Evolutionary conservation across 2,888 invertebrate species (phyloP), one percentile per base, ranked within the genome.

Genomic region (Antheraea yamamai): DNA sequence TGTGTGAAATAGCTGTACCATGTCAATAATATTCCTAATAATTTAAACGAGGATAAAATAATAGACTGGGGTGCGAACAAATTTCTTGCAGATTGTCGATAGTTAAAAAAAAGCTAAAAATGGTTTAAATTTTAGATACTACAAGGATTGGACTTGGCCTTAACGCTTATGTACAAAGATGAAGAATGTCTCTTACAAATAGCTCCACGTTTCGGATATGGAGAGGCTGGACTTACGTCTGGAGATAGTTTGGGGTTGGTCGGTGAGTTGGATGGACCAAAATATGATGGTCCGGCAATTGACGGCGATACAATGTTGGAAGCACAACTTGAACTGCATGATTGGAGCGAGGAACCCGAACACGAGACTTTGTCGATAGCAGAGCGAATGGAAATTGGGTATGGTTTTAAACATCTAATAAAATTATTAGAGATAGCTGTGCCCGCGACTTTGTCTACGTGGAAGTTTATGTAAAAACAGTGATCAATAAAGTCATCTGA

Each of bases 151-250:
- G 99, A 99, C 90, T 95, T 99, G 91, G 96, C 97, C 26, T 89
- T 98, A 79, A 97, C 98, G 39, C 92, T 99, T 81, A 98, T 99
- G 98, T 96, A 97, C 86, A 95, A 96, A 83, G 97, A 97, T 0
- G 99, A 99, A 94, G 95, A 95, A 81, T 96, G 97, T 76, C 95
- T 96, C 80, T 89, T 99, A 72, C 95, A 96, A 86, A 94, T 98
- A 74, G 96, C 96, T 78, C 95, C 98, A 4, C 95, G 98, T 81
- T 98, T 98, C 92, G 98, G 96, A 4, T 99, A 97, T 87, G 98
- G 98, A 0, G 94, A 96, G 1, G 87, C 95, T 73, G 99, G 99
- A 0, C 91, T 96, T 61, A 87, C 97, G 71, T 79, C 91, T 0
- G 94, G 93, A 0, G 94, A 94, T 76, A 92, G 91, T 73, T 80